These are phyloP conservation scores for Diadumene lineata DNA, from an alignment of 92 coral and sea anemone genomes.

Conservation along the genomic window DNA sequence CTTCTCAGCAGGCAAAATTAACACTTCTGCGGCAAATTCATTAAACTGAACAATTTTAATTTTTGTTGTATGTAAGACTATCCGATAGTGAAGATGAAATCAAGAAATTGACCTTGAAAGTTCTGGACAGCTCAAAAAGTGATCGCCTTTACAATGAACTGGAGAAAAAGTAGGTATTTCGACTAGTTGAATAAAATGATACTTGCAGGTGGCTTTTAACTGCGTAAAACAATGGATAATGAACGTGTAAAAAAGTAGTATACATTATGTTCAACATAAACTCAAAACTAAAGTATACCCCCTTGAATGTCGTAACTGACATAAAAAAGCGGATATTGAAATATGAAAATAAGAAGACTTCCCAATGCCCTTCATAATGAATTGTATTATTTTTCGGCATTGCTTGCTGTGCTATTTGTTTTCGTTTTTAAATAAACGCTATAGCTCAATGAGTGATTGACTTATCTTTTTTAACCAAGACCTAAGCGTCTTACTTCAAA, in stretches of 20 bases:
- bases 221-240: neutral
- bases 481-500: too few species aligned
- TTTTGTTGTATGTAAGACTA: slow-evolving; percentile 31
- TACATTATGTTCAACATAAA: too few species aligned
- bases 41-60: neutral
- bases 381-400: too few species aligned
- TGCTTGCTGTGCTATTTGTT: too few species aligned
- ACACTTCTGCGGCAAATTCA: neutral
- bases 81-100: slow-evolving; percentile 50
- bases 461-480: too few species aligned
- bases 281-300: too few species aligned
- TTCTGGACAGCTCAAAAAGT: slow-evolving; percentile 23
- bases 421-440: neutral
- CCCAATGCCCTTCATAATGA: too few species aligned
- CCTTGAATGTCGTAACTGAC: too few species aligned
- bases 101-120: slow-evolving; percentile 24
- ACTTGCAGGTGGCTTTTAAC: neutral
- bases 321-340: too few species aligned
- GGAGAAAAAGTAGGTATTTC: slow-evolving; percentile 40
- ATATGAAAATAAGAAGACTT: too few species aligned
- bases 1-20: neutral
- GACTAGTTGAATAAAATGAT: neutral
- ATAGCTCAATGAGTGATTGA: neutral
- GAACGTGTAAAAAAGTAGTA: neutral
- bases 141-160: slow-evolving; percentile 44